phyloP scores from a whole-genome alignment of 2,888 invertebrate genomes.

The Drosophila merina region DNA sequence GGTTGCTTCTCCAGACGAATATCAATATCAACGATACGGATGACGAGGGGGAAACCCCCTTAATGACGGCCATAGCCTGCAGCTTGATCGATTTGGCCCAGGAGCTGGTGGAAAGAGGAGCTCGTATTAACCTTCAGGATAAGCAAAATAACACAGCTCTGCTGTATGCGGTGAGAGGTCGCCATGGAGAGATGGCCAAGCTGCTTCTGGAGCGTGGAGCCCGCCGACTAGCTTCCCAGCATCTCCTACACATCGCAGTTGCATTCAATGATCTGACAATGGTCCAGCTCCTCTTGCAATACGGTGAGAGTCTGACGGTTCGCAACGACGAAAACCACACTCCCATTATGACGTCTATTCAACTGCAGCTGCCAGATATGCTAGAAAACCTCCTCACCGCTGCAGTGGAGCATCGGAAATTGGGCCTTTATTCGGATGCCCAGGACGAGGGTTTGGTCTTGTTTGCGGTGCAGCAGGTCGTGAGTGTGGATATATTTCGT shows the following conservation, averaged over 20 bases:
- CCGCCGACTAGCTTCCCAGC: slow-evolving; percentile 88
- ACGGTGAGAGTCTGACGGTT: slow-evolving; percentile 79
- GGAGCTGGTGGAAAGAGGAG: slow-evolving; percentile 86
- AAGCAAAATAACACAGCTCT: slow-evolving; percentile 84
- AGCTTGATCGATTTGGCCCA: slow-evolving; percentile 84
- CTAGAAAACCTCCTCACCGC: slow-evolving; percentile 86
- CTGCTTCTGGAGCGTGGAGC: slow-evolving; percentile 87
- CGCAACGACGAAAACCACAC: slow-evolving; percentile 86
- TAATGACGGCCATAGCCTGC: slow-evolving; percentile 82
- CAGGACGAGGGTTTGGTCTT: slow-evolving; percentile 80
- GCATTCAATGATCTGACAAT: slow-evolving; percentile 86
- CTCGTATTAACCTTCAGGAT: slow-evolving; percentile 89
- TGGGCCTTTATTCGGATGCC: slow-evolving; percentile 50
- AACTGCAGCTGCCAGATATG: slow-evolving; percentile 86
- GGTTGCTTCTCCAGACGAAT: slow-evolving; percentile 85
- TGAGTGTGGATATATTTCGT: slow-evolving; percentile 66
- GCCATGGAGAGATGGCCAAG: slow-evolving; percentile 71
- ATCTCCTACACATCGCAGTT: slow-evolving; percentile 88
- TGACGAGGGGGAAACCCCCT: slow-evolving; percentile 86
- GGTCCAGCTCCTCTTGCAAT: slow-evolving; percentile 75
- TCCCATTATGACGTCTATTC: slow-evolving; percentile 89
- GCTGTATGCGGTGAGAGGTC: slow-evolving; percentile 75
- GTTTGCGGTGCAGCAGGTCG: slow-evolving; percentile 78
- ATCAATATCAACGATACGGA: slow-evolving; percentile 87
- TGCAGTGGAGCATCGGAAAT: slow-evolving; percentile 54